Evolutionary conservation across 2,888 invertebrate species (phyloP).

Genomic region (Scaptomyza tumidula): DNA sequence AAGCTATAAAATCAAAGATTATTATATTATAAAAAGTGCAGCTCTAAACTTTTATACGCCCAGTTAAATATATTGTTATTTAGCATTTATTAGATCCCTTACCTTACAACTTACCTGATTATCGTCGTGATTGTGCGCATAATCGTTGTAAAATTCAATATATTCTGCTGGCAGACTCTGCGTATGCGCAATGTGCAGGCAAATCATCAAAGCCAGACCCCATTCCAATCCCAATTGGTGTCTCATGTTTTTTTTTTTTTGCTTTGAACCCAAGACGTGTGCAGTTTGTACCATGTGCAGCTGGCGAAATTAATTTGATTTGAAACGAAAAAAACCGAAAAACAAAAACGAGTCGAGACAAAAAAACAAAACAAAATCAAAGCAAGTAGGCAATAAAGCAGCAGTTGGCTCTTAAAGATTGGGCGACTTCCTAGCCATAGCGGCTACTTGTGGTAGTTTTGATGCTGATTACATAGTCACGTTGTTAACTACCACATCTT

Average conservation of each 20-base stretch:
- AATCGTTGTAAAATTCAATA: slow-evolving; percentile 80
- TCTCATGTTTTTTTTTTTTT: slow-evolving; percentile 29
- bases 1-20: too few species aligned
- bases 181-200: slow-evolving; percentile 67
- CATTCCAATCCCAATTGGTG: slow-evolving; percentile 40
- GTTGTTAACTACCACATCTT: slow-evolving; percentile 81
- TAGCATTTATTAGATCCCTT: slow-evolving; percentile 13
- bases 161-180: slow-evolving; percentile 62
- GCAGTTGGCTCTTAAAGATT: slow-evolving; percentile 31
- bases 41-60: too few species aligned
- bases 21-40: too few species aligned
- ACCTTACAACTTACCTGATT: slow-evolving; percentile 69
- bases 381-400: slow-evolving; percentile 32
- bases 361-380: slow-evolving; percentile 52
- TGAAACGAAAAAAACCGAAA: slow-evolving; percentile 54
- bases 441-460: slow-evolving; percentile 19
- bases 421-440: slow-evolving; percentile 69
- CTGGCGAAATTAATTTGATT: slow-evolving; percentile 73
- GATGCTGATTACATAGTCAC: slow-evolving; percentile 76
- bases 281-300: slow-evolving; percentile 47
- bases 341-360: slow-evolving; percentile 44
- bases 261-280: slow-evolving; percentile 43
- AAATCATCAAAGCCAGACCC: slow-evolving; percentile 33
- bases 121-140: slow-evolving; percentile 80
- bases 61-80: too few species aligned